Percentiles rank a stretch among this genome's conserved stretches.
Conservation (phyloP, 1,140 invertebrate genomes). For the Gyrodactylus bullatarudis region DNA sequence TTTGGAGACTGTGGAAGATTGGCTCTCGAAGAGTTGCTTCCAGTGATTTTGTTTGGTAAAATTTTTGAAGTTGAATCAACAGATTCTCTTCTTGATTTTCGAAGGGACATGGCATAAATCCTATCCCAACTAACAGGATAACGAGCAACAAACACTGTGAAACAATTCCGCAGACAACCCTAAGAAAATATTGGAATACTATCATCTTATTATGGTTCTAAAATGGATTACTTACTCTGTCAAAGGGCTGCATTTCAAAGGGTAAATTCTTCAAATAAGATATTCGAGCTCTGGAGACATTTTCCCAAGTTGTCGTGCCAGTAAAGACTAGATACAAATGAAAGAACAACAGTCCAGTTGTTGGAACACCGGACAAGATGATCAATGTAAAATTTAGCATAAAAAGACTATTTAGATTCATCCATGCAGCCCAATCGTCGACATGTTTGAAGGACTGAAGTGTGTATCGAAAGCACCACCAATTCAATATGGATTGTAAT, state of each 20-base stretch:
- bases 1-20: no score
- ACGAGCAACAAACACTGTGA: not conserved
- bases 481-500: conserved; percentile 12
- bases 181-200: no score
- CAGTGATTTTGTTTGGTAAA: no score
- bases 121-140: not conserved
- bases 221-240: conserved; percentile 8
- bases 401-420: not conserved
- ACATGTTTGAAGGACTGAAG: conserved; percentile 9
- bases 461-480: conserved; percentile 13
- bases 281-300: conserved; percentile 15
- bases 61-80: no score
- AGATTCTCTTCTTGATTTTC: not conserved
- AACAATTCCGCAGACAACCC: not conserved
- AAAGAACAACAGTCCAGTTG: conserved; percentile 13
- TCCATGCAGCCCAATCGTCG: conserved; percentile 12
- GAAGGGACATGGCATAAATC: not conserved
- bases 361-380: conserved; percentile 12
- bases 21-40: no score
- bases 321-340: conserved; percentile 16
- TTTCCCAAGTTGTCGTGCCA: conserved; percentile 18
- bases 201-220: not conserved
- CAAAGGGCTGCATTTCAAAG: conserved; percentile 16
- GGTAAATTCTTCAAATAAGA: conserved; percentile 17
- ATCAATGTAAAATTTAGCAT: conserved; percentile 13